A percentile compares a stretch with the other conserved stretches of the same genome.
Conservation (phyloP, 1,140 invertebrate genomes). For the Ceratosolen fusciceps region DNA sequence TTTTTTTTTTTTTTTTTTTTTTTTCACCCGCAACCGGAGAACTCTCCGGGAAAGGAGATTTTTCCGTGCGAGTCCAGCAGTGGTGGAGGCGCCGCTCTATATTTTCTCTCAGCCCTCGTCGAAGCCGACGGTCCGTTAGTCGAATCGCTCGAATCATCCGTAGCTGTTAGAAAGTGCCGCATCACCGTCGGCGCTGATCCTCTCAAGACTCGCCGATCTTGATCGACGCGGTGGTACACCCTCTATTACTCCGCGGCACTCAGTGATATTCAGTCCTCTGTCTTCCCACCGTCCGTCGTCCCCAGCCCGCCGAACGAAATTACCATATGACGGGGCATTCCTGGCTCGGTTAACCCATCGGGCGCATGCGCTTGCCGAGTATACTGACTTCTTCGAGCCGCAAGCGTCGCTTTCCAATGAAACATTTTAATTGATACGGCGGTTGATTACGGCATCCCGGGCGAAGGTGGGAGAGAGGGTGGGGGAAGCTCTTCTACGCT, state of each 20-base stretch:
- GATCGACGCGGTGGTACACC: not conserved
- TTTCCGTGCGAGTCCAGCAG: no score
- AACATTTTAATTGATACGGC: conserved; percentile 19
- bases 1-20: no score
- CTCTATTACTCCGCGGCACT: not conserved
- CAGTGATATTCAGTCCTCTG: no score
- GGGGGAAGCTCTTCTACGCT: not conserved
- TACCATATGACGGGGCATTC: not conserved
- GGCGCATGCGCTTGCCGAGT: not conserved
- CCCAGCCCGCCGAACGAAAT: not conserved
- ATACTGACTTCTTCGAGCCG: not conserved
- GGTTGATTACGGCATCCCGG: not conserved
- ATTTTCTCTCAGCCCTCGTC: not conserved
- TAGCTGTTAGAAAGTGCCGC: not conserved
- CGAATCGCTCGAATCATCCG: no score
- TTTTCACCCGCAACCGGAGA: conserved; percentile 28
- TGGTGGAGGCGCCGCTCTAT: not conserved
- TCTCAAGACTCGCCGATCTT: not conserved
- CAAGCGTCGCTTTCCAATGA: not conserved
- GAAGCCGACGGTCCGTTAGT: no score
- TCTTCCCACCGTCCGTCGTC: not conserved
- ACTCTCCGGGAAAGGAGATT: not conserved
- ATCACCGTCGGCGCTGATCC: not conserved
- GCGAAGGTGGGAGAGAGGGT: not conserved
- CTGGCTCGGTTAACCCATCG: not conserved